Evolutionary conservation across 1,140 invertebrate genomes (phyloP).

Genomic region (silkworm (Bombyx mori)): DNA sequence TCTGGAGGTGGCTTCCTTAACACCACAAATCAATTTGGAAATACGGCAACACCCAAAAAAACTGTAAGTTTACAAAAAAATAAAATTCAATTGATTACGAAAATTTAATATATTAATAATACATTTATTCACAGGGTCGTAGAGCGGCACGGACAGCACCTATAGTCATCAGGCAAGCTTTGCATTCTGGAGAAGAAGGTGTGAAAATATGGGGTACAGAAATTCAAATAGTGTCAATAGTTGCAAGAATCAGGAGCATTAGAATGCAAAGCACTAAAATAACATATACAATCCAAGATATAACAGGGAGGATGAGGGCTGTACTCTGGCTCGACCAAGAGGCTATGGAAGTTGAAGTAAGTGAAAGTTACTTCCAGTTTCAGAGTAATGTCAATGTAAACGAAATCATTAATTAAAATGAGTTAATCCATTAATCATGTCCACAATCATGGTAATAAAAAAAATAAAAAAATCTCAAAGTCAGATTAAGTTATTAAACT

Average conservation of each 20-base stretch:
- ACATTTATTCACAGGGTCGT: slow-evolving; percentile 36
- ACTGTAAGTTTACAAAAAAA: slow-evolving; percentile 34
- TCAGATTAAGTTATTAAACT: neutral
- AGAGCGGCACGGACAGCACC: slow-evolving; percentile 68
- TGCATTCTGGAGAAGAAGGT: slow-evolving; percentile 71
- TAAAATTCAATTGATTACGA: slow-evolving; percentile 2
- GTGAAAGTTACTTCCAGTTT: neutral
- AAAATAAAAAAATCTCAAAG: neutral
- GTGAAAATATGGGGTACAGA: slow-evolving; percentile 71
- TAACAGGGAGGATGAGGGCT: slow-evolving; percentile 73
- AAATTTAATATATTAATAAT: neutral
- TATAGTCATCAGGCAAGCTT: slow-evolving; percentile 73
- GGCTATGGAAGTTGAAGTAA: slow-evolving; percentile 63
- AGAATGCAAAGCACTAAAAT: slow-evolving; percentile 75
- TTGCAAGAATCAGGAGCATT: slow-evolving; percentile 73
- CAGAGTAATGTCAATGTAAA: no score
- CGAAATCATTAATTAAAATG: no score
- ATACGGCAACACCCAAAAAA: slow-evolving; percentile 61
- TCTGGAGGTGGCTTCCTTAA: slow-evolving; percentile 66
- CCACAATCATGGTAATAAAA: neutral
- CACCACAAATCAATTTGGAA: slow-evolving; percentile 60
- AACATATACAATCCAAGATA: slow-evolving; percentile 75
- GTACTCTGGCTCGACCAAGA: slow-evolving; percentile 72
- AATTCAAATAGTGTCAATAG: slow-evolving; percentile 70
- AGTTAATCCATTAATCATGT: no score